phyloP scores from a whole-genome alignment of 92 coral and sea anemone genomes.

The Metridium senile region DNA sequence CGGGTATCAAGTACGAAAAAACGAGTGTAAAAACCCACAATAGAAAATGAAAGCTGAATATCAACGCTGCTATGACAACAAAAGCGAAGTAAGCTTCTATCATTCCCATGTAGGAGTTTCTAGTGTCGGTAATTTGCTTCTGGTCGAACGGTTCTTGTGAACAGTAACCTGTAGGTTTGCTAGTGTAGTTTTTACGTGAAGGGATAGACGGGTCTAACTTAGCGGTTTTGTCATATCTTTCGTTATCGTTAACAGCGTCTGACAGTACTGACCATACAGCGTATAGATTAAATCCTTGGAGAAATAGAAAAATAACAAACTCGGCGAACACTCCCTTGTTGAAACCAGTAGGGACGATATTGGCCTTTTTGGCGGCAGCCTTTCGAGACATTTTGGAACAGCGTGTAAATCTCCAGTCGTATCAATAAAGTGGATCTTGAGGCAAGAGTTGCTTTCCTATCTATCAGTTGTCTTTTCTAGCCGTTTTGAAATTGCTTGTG shows the following conservation, averaged over 20 bases:
- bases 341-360: slow-evolving; percentile 80
- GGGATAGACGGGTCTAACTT: slow-evolving; percentile 37
- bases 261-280: slow-evolving; percentile 63
- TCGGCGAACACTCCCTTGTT: slow-evolving; percentile 80
- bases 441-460: neutral
- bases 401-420: neutral
- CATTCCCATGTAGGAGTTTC: slow-evolving; percentile 47
- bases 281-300: slow-evolving; percentile 92
- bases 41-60: slow-evolving; percentile 76
- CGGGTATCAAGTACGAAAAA: slow-evolving; percentile 69
- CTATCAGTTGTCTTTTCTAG: neutral
- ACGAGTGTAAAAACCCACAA: slow-evolving; percentile 75
- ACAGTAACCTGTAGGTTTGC: slow-evolving; percentile 65
- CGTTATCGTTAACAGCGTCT: slow-evolving; percentile 54
- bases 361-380: slow-evolving; percentile 44
- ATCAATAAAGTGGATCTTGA: neutral
- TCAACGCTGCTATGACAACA: slow-evolving; percentile 64
- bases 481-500: neutral
- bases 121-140: slow-evolving; percentile 54
- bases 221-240: slow-evolving; percentile 47
- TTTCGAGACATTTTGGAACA: slow-evolving; percentile 72
- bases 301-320: slow-evolving; percentile 73
- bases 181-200: slow-evolving; percentile 41
- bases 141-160: slow-evolving; percentile 64
- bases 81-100: slow-evolving; percentile 67